Percentiles rank a stretch among this genome's conserved stretches.
These are phyloP conservation scores for Steatornis caripensis DNA, from an alignment of 2,113 vertebrate species.

Conservation along the genomic window DNA sequence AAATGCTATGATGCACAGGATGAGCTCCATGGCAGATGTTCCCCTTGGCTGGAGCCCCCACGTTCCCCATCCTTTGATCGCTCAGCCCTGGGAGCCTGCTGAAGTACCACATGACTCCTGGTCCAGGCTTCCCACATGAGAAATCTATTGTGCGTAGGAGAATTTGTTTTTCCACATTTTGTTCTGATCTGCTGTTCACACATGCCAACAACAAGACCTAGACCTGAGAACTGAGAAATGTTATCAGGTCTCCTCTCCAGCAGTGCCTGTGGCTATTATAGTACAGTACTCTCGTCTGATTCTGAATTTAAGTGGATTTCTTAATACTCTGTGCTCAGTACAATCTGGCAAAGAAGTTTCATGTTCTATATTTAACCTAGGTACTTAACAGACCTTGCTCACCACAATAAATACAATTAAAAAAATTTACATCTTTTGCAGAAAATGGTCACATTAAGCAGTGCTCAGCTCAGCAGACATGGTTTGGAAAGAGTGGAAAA, in stretches of 20 bases:
- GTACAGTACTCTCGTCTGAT: not conserved
- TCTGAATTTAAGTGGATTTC: not conserved
- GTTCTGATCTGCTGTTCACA: fast-evolving
- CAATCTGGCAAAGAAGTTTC: not conserved
- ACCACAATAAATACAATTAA: not conserved
- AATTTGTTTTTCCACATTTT: not conserved
- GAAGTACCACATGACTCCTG: not conserved
- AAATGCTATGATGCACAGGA: not conserved
- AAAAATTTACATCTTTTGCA: not conserved
- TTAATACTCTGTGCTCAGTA: not conserved
- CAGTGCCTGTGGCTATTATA: not conserved
- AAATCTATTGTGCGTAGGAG: not conserved
- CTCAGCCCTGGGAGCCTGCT: not conserved
- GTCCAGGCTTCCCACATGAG: not conserved
- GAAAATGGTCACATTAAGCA: not conserved
- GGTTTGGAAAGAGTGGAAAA: not conserved
- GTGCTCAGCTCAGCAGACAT: not conserved
- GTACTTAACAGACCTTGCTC: not conserved
- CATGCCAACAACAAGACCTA: fast-evolving
- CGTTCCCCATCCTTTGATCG: not conserved
- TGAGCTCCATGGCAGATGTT: not conserved
- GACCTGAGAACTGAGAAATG: not conserved
- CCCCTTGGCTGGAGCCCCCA: not conserved
- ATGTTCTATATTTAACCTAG: not conserved
- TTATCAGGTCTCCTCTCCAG: not conserved